Evolutionary conservation across 2,888 invertebrate species (phyloP).

Genomic region (Gerris lacustris): DNA sequence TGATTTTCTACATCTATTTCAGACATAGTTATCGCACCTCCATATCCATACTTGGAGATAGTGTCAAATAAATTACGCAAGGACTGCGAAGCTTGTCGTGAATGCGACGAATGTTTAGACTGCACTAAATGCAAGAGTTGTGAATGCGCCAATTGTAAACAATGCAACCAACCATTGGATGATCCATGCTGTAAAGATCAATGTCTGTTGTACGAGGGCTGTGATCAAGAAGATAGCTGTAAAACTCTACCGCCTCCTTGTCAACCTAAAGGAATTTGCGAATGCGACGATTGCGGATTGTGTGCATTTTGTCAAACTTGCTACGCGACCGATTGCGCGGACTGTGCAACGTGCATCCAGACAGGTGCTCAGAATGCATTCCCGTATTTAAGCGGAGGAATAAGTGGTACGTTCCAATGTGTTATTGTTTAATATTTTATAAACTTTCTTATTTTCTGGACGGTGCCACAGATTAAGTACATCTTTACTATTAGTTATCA

Average conservation of each 20-base stretch:
- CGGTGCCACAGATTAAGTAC: too few species aligned
- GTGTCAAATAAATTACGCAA: not conserved
- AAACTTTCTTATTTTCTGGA: too few species aligned
- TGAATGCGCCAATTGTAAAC: not conserved
- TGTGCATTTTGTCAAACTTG: not conserved
- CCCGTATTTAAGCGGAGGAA: not conserved
- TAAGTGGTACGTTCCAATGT: too few species aligned
- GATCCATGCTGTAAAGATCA: not conserved
- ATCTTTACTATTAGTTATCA: too few species aligned
- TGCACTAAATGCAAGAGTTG: not conserved
- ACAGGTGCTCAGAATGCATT: not conserved
- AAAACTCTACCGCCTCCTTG: too few species aligned
- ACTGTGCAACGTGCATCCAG: not conserved
- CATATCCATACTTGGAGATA: not conserved
- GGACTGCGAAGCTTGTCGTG: not conserved
- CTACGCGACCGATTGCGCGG: not conserved
- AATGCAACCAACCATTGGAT: not conserved
- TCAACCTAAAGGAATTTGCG: not conserved
- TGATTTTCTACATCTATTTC: too few species aligned
- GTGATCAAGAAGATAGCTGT: not conserved
- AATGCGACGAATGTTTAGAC: not conserved
- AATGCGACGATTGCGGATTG: not conserved
- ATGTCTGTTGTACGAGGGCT: not conserved
- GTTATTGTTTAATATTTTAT: too few species aligned
- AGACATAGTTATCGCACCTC: not conserved